These are phyloP conservation scores for fruit fly (Drosophila melanogaster) DNA, from an alignment of 1,140 invertebrate species.

Conservation along the genomic window Release_6_plus_ISO1_MT NT_033779.5:11535501-11536000, in stretches of 20 bases:
- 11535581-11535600: constrained; percentile 77
- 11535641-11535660: not conserved
- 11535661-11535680: not conserved
- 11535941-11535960: constrained; percentile 54
- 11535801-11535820: no score
- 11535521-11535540: constrained; percentile 82
- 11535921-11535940: constrained; percentile 54
- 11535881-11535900: constrained; percentile 30
- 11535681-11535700: no score
- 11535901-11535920: constrained; percentile 51
- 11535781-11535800: no score
- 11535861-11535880: not conserved
- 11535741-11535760: no score
- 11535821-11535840: no score
- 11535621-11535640: constrained; percentile 4
- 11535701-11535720: no score
- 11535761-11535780: no score
- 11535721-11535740: no score
- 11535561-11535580: constrained; percentile 82
- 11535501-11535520: constrained; percentile 80
- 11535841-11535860: no score
- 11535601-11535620: constrained; percentile 33
- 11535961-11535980: constrained; percentile 20
- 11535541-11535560: constrained; percentile 83
- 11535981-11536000: constrained; percentile 70